A percentile compares a stretch with the other conserved stretches of the same genome.
These are phyloP conservation scores for Cylloceria caligata DNA, from an alignment of 2,888 invertebrate genomes.

Conservation along the genomic window DNA sequence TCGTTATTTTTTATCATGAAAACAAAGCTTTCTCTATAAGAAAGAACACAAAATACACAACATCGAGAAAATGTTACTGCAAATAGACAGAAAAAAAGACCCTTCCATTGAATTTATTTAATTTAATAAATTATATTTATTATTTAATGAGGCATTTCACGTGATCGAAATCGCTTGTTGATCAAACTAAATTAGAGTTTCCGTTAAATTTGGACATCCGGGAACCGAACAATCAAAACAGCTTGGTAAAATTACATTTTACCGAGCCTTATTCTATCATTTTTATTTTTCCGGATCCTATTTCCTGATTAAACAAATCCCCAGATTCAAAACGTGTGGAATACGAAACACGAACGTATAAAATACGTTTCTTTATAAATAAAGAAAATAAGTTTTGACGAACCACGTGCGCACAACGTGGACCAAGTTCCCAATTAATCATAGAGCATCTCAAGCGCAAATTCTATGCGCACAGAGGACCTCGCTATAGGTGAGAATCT, in stretches of 20 bases:
- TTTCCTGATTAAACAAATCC: no score
- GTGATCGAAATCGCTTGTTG: background rate
- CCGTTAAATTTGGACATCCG: background rate
- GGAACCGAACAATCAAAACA: background rate
- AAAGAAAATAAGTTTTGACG: conserved; percentile 3
- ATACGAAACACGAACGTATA: no score
- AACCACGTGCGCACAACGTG: conserved; percentile 3
- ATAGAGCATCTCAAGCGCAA: conserved; percentile 24
- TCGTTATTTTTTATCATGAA: no score
- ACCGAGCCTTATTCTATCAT: no score
- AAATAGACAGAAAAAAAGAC: background rate
- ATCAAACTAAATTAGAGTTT: background rate
- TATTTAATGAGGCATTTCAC: background rate
- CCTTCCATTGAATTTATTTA: background rate
- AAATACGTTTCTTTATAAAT: no score
- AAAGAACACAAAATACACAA: background rate
- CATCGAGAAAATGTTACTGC: background rate
- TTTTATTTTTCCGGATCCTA: background rate
- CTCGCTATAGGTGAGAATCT: conserved; percentile 43
- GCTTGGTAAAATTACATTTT: no score
- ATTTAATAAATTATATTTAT: background rate
- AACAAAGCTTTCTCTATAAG: no score
- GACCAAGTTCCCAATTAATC: conserved; percentile 8
- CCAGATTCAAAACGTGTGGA: background rate
- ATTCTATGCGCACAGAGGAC: conserved; percentile 27